phyloP scores from a whole-genome alignment of 2,113 vertebrate species.

The Orycteropus afer region DNA sequence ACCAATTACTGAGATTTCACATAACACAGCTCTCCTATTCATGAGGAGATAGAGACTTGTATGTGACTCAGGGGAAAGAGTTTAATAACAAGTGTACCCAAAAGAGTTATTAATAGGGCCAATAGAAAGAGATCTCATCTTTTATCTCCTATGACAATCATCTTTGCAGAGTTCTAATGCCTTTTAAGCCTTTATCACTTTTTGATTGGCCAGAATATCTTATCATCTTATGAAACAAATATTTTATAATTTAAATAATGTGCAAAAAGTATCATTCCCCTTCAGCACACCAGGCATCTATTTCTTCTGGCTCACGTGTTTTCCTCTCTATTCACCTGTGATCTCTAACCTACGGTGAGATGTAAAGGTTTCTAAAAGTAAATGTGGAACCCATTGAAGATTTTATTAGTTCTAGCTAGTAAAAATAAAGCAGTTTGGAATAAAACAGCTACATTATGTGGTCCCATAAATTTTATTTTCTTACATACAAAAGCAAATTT shows the following conservation, averaged over 20 bases:
- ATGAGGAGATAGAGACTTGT: background rate
- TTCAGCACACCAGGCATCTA: constrained; percentile 12
- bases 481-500: constrained; percentile 64
- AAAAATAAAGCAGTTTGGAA: constrained; percentile 79
- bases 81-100: background rate
- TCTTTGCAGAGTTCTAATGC: background rate
- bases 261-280: constrained; percentile 46
- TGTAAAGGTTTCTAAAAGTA: constrained; percentile 75
- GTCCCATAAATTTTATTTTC: constrained; percentile 75
- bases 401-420: constrained; percentile 81
- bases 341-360: constrained; percentile 75
- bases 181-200: background rate
- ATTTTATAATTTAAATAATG: constrained; percentile 76
- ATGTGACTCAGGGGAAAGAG: background rate
- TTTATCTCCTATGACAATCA: background rate
- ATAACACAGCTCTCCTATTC: background rate
- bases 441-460: constrained; percentile 71
- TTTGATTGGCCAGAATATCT: constrained; percentile 17
- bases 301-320: constrained; percentile 68
- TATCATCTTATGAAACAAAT: constrained; percentile 65
- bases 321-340: constrained; percentile 62
- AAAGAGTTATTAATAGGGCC: background rate
- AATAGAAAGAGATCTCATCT: background rate
- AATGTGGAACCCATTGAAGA: constrained; percentile 75
- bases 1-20: background rate